These are phyloP conservation scores for Priocnemis perturbator DNA, from an alignment of 2,888 invertebrate genomes.

Conservation along the genomic window DNA sequence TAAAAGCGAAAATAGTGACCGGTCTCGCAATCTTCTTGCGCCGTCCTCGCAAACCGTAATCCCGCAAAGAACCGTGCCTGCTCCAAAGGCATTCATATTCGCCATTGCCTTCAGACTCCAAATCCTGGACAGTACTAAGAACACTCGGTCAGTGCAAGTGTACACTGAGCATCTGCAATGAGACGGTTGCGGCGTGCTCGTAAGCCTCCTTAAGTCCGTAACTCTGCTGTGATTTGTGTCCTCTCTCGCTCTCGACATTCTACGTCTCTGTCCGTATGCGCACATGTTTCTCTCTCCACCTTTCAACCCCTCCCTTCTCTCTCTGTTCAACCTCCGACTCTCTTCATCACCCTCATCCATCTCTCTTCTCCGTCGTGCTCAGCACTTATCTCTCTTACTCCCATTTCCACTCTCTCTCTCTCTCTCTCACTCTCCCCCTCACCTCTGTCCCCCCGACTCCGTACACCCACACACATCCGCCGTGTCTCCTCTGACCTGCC, in stretches of 20 bases:
- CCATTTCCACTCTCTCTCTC: slow-evolving; percentile 18
- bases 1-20: too few relatives aligned
- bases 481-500: slow-evolving; percentile 53
- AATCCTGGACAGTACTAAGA: not conserved
- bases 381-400: slow-evolving; percentile 16
- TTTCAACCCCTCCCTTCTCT: too few relatives aligned
- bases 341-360: slow-evolving; percentile 14
- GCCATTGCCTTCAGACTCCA: not conserved
- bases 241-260: slow-evolving; percentile 21
- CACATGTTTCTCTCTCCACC: slow-evolving; percentile 16
- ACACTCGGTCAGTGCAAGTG: slow-evolving; percentile 12
- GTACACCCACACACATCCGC: slow-evolving; percentile 36
- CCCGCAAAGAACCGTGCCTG: too few relatives aligned
- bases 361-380: slow-evolving; percentile 16
- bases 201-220: slow-evolving; percentile 75
- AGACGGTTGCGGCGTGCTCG: slow-evolving; percentile 45
- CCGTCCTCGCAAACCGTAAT: too few relatives aligned
- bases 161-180: slow-evolving; percentile 40
- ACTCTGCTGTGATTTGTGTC: slow-evolving; percentile 73
- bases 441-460: slow-evolving; percentile 19
- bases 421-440: too few relatives aligned
- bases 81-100: too few relatives aligned
- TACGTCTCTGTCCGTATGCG: slow-evolving; percentile 25
- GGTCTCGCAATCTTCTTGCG: too few relatives aligned
- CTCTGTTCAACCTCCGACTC: slow-evolving; percentile 13